A percentile compares a stretch with the other conserved stretches of the same genome.
phyloP scores from a whole-genome alignment of 2,888 invertebrate genomes.

The Melieria crassipennis region DNA sequence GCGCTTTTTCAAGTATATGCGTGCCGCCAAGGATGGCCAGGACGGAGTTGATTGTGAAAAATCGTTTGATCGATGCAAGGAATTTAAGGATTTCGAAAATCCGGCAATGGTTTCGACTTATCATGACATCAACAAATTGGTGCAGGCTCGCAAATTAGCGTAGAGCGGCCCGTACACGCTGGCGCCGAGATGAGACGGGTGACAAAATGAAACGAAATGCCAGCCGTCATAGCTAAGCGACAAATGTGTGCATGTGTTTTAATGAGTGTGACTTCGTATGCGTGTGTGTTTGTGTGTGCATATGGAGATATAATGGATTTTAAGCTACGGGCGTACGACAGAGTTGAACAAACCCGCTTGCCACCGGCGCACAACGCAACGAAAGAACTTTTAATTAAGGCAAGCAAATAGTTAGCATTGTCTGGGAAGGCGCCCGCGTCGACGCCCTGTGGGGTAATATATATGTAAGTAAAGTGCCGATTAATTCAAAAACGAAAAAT shows the following conservation, averaged over 20 bases:
- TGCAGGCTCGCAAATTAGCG: constrained; percentile 76
- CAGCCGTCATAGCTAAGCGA: too few relatives aligned
- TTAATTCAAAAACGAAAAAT: too few relatives aligned
- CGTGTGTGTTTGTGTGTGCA: not conserved
- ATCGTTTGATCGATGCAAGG: constrained; percentile 75
- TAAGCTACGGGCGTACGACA: not conserved
- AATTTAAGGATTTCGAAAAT: constrained; percentile 73
- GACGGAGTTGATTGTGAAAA: constrained; percentile 79
- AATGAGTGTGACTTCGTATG: constrained; percentile 6
- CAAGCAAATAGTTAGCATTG: constrained; percentile 5
- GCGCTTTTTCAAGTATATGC: constrained; percentile 90
- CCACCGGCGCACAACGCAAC: not conserved
- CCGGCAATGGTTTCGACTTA: constrained; percentile 89
- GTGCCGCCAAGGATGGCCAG: constrained; percentile 87
- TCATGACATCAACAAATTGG: constrained; percentile 88
- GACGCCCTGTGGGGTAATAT: too few relatives aligned
- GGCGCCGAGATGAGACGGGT: not conserved
- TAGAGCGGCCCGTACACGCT: constrained; percentile 35
- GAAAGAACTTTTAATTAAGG: not conserved
- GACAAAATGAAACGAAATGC: not conserved
- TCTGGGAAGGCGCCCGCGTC: not conserved
- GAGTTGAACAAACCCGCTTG: not conserved
- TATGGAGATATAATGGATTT: not conserved
- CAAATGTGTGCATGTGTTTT: too few relatives aligned
- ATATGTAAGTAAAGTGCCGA: too few relatives aligned